Evolutionary conservation across 2,797 vertebrate genomes (phyloP).

Genomic region (Nyctibius grandis): DNA sequence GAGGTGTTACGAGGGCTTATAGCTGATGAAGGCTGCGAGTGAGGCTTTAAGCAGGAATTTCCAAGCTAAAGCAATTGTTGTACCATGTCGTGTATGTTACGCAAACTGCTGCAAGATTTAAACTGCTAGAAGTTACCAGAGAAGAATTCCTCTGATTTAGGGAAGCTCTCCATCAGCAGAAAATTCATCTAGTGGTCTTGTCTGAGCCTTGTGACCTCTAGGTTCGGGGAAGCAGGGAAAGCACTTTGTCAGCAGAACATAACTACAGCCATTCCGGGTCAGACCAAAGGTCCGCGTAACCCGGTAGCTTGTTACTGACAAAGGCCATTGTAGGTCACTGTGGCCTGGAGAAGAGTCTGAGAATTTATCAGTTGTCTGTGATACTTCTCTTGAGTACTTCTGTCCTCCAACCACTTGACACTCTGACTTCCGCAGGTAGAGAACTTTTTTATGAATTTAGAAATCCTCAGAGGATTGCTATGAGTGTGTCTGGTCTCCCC

Average conservation of each 20-base stretch:
- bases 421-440: not conserved
- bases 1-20: accelerated
- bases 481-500: not conserved
- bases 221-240: not conserved
- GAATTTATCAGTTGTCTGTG: accelerated
- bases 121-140: not conserved
- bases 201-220: not conserved
- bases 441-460: not conserved
- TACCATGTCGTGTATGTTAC: not conserved
- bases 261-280: not conserved
- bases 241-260: not conserved
- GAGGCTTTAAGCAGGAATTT: not conserved
- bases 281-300: not conserved
- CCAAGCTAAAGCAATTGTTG: not conserved
- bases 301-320: not conserved
- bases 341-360: not conserved
- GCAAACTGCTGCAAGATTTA: not conserved
- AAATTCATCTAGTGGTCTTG: not conserved
- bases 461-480: not conserved
- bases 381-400: not conserved
- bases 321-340: not conserved
- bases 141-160: not conserved
- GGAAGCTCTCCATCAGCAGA: not conserved
- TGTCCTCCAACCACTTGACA: not conserved
- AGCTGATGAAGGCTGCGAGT: not conserved